Conservation (phyloP, 2,797 vertebrate species). For the Pseudotriccus pelzelni region DNA sequence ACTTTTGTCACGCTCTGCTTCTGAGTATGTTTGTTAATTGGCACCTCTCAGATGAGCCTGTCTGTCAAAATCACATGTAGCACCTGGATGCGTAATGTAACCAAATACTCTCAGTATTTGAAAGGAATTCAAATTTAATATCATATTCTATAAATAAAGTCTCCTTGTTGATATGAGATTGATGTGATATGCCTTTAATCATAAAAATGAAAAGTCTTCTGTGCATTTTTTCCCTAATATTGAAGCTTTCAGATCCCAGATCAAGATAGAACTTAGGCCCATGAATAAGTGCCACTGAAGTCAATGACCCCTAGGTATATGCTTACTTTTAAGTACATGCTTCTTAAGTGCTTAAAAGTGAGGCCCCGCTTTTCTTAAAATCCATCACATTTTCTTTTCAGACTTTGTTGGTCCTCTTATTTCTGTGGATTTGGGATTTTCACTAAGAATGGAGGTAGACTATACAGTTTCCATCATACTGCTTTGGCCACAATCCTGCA, state of each 20-base stretch:
- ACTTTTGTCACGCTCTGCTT: slow-evolving; percentile 59
- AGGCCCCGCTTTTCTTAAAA: neutral
- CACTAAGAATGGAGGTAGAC: neutral
- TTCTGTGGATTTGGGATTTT: neutral
- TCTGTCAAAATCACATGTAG: slow-evolving; percentile 47
- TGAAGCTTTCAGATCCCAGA: slow-evolving; percentile 8
- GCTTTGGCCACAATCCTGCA: neutral
- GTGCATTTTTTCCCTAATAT: neutral
- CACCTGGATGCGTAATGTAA: slow-evolving; percentile 34
- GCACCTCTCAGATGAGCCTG: slow-evolving; percentile 45
- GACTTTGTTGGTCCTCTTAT: neutral
- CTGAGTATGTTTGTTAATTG: slow-evolving; percentile 66
- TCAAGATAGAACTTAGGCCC: neutral
- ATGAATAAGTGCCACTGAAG: neutral
- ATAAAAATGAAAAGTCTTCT: slow-evolving; percentile 23
- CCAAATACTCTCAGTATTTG: slow-evolving; percentile 44
- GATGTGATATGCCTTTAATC: slow-evolving; percentile 38
- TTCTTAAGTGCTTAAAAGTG: neutral
- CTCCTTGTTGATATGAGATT: slow-evolving; percentile 11
- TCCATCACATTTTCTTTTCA: neutral
- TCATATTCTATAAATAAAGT: slow-evolving; percentile 45
- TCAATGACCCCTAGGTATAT: neutral
- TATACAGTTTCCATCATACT: neutral
- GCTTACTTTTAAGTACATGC: neutral
- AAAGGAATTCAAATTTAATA: slow-evolving; percentile 53